Conservation (phyloP, 2,113 vertebrate genomes). For the Microcebus griseorufus region DNA sequence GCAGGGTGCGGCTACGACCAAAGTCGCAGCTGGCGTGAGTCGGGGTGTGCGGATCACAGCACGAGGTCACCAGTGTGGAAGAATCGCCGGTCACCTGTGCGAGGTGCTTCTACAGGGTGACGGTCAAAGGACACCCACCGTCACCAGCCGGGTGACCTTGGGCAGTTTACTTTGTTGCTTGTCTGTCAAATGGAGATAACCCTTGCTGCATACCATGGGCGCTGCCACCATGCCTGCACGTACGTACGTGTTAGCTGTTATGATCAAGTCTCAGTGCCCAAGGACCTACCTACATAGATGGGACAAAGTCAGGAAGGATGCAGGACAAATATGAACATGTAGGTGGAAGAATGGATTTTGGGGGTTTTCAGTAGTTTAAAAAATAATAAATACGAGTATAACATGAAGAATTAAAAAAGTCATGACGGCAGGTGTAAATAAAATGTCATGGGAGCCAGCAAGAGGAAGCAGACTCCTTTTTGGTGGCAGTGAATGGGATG, state of each 20-base stretch:
- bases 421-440: neutral
- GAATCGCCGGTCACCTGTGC: neutral
- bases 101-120: neutral
- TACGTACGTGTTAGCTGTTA: neutral
- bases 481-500: neutral
- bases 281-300: neutral
- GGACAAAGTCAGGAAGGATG: neutral
- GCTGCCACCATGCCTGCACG: fast-evolving
- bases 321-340: neutral
- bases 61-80: too few relatives aligned
- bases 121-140: too few relatives aligned
- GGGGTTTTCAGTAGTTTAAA: neutral
- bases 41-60: fast-evolving
- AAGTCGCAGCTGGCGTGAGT: too few relatives aligned
- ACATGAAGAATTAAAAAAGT: neutral
- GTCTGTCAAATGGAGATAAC: neutral
- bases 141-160: neutral
- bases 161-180: neutral
- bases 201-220: fast-evolving
- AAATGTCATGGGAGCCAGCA: neutral
- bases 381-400: neutral
- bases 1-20: fast-evolving
- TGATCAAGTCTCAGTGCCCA: fast-evolving
- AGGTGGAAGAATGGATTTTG: neutral
- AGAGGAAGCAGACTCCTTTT: neutral